phyloP scores from a whole-genome alignment of 2,113 vertebrate species.

The Rhea pennata region DNA sequence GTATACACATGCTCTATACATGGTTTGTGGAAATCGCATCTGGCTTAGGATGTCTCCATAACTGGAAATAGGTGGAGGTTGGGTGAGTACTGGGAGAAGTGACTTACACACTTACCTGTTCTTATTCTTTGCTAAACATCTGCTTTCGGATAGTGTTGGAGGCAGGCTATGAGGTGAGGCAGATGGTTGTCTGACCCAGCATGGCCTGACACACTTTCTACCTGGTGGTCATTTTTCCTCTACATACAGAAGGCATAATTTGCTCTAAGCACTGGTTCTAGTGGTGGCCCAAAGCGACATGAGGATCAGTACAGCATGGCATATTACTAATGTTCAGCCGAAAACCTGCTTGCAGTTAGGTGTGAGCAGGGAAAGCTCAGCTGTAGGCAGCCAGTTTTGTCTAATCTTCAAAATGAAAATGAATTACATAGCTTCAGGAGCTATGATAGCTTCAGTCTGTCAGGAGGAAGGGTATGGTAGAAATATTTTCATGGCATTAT shows the following conservation, averaged over 20 bases:
- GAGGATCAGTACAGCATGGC: background rate
- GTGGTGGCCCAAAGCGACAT: accelerated
- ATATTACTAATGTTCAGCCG: accelerated
- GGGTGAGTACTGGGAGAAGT: background rate
- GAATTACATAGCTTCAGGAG: background rate
- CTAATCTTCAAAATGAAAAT: background rate
- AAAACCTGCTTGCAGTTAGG: background rate
- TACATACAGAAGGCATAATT: background rate
- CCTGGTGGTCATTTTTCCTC: background rate
- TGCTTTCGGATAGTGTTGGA: background rate
- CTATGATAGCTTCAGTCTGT: background rate
- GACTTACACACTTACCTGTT: accelerated
- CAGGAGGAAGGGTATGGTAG: background rate
- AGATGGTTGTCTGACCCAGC: background rate
- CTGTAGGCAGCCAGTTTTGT: background rate
- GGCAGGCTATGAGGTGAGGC: too few species aligned
- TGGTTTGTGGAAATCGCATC: background rate
- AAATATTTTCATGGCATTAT: background rate
- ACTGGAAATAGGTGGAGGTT: background rate
- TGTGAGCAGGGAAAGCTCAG: background rate
- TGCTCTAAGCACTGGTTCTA: background rate
- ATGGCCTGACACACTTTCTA: background rate
- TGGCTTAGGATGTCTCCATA: background rate
- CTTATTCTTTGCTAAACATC: background rate
- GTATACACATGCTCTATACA: background rate